These are phyloP conservation scores for Tribolium freemani DNA, from an alignment of 2,888 invertebrate genomes.

Conservation along the genomic window DNA sequence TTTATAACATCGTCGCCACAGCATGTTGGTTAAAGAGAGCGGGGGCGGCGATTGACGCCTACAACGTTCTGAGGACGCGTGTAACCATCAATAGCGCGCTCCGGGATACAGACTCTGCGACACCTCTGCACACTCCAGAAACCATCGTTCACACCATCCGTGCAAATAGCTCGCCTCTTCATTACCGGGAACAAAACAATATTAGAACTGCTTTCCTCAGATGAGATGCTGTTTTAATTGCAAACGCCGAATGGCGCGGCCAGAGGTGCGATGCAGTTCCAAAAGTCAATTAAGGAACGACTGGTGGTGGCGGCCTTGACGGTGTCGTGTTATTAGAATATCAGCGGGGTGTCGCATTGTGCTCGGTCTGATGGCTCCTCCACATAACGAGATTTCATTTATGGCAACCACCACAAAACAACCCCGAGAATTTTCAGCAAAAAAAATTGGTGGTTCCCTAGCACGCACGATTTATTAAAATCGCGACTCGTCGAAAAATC, in stretches of 20 bases:
- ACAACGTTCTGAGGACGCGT: constrained; percentile 52
- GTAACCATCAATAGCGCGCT: constrained; percentile 51
- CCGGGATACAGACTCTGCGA: constrained; percentile 46
- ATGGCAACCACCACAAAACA: constrained; percentile 24
- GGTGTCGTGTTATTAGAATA: constrained; percentile 58
- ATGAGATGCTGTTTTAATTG: constrained; percentile 51
- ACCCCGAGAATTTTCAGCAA: constrained; percentile 14
- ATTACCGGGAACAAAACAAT: neutral
- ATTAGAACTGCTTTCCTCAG: constrained; percentile 32
- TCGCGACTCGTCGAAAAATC: constrained; percentile 61
- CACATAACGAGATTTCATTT: constrained; percentile 46
- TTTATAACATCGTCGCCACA: constrained; percentile 46
- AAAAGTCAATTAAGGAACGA: constrained; percentile 56
- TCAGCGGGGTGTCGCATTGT: constrained; percentile 57
- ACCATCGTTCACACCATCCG: constrained; percentile 38
- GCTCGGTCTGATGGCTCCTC: constrained; percentile 42
- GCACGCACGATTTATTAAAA: constrained; percentile 61
- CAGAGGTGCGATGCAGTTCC: constrained; percentile 55
- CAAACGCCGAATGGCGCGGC: constrained; percentile 49
- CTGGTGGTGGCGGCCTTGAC: constrained; percentile 55
- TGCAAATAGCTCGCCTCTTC: constrained; percentile 4
- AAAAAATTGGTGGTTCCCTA: constrained; percentile 40
- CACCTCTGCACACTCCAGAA: constrained; percentile 44
- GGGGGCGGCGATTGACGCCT: constrained; percentile 49
- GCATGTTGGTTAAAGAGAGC: constrained; percentile 37